These are phyloP conservation scores for Agapostemon virescens DNA, from an alignment of 2,888 invertebrate genomes.

Conservation along the genomic window DNA sequence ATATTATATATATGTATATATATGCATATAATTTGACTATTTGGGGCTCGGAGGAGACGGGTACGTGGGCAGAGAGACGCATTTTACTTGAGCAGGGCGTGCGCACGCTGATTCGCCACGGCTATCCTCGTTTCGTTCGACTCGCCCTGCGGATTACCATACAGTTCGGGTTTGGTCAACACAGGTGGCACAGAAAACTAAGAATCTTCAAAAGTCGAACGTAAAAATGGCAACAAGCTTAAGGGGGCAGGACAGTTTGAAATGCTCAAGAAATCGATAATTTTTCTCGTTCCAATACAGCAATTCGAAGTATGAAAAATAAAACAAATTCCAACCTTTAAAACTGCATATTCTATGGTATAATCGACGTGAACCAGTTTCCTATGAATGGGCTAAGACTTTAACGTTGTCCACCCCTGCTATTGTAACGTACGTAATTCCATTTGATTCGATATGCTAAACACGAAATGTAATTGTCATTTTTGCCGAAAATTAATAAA, in stretches of 20 bases:
- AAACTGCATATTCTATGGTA: too few species aligned
- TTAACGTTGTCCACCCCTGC: too few species aligned
- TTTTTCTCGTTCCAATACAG: too few species aligned
- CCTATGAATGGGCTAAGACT: too few species aligned
- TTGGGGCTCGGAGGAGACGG: constrained; percentile 63
- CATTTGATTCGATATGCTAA: too few species aligned
- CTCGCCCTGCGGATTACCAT: constrained; percentile 84
- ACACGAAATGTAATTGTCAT: too few species aligned
- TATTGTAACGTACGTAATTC: too few species aligned
- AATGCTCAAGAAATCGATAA: too few species aligned
- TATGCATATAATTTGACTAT: constrained; percentile 17
- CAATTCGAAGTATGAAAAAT: too few species aligned
- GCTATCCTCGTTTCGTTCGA: constrained; percentile 98
- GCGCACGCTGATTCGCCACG: constrained; percentile 97
- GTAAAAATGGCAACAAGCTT: constrained; percentile 11
- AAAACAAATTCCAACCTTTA: too few species aligned
- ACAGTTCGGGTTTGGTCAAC: constrained; percentile 63
- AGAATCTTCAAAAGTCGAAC: constrained; percentile 29
- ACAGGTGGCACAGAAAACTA: constrained; percentile 31
- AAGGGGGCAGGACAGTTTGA: background rate
- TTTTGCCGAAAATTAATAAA: too few species aligned
- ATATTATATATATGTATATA: constrained; percentile 8
- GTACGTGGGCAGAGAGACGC: constrained; percentile 63
- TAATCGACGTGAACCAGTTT: too few species aligned
- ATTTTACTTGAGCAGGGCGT: constrained; percentile 95